A percentile compares a stretch with the other conserved stretches of the same genome.
Conservation (phyloP, 2,888 invertebrate genomes). For the Anarsia innoxiella region DNA sequence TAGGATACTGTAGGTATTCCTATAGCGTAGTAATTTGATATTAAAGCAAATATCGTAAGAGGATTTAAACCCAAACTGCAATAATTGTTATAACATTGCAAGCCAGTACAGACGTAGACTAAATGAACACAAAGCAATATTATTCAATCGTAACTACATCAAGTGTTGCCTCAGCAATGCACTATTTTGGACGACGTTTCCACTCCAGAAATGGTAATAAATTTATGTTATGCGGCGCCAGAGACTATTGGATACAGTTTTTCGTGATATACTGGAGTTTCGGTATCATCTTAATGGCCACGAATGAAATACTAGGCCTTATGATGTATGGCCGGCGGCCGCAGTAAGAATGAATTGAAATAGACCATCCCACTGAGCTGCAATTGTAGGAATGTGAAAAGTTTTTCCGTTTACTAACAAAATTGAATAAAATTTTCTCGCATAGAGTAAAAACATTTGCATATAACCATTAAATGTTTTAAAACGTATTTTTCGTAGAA, state of each 20-base stretch:
- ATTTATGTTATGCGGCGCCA: conserved; percentile 27
- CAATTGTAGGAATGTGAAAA: background rate
- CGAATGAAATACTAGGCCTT: conserved; percentile 34
- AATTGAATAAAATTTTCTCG: too few relatives aligned
- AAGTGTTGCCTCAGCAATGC: conserved; percentile 9
- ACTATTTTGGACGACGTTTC: conserved; percentile 19
- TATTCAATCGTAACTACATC: conserved; percentile 24
- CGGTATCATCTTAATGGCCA: conserved; percentile 34
- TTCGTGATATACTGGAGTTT: conserved; percentile 36
- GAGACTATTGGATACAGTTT: conserved; percentile 37
- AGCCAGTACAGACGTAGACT: too few relatives aligned
- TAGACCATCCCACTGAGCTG: conserved; percentile 3
- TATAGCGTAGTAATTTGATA: too few relatives aligned
- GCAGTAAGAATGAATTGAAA: conserved; percentile 21
- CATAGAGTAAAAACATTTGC: too few relatives aligned
- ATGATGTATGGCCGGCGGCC: conserved; percentile 25
- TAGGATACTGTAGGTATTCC: too few relatives aligned
- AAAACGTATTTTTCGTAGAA: too few relatives aligned
- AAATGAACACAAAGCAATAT: too few relatives aligned
- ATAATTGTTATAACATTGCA: too few relatives aligned
- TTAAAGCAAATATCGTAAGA: too few relatives aligned
- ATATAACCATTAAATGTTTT: too few relatives aligned
- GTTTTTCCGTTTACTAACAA: too few relatives aligned
- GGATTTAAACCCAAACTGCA: too few relatives aligned
- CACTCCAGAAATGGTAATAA: conserved; percentile 27